phyloP scores from a whole-genome alignment of 2,113 vertebrate species.

The Eupsittula cactorum region DNA sequence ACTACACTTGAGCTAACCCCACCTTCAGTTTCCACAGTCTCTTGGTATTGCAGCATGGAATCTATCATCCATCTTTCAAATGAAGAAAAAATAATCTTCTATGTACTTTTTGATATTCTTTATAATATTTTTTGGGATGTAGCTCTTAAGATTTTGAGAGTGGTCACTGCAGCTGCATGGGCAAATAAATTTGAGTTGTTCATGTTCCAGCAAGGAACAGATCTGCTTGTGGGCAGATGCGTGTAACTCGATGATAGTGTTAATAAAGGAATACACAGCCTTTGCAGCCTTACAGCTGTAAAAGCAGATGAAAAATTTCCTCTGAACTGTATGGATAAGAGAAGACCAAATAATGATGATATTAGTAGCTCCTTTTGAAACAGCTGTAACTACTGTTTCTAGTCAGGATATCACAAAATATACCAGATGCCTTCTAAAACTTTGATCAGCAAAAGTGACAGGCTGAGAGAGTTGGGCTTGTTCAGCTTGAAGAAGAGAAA shows the following conservation, averaged over 20 bases:
- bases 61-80: neutral
- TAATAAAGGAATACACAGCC: neutral
- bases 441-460: neutral
- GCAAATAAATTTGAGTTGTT: neutral
- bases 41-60: neutral
- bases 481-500: neutral
- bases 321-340: neutral
- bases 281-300: neutral
- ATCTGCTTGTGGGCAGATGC: neutral
- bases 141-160: neutral
- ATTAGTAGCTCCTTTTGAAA: neutral
- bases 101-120: neutral
- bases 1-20: neutral
- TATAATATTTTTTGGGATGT: neutral
- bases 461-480: neutral
- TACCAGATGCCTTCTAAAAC: neutral
- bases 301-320: neutral
- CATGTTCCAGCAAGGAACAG: neutral
- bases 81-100: neutral
- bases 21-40: neutral
- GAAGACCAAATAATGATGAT: neutral
- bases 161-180: neutral
- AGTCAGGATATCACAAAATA: neutral
- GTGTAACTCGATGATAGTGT: neutral
- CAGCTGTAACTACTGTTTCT: neutral